These are phyloP conservation scores for Boulengeromyrus knoepffleri DNA, from an alignment of 2,113 vertebrate species.

Conservation along the genomic window DNA sequence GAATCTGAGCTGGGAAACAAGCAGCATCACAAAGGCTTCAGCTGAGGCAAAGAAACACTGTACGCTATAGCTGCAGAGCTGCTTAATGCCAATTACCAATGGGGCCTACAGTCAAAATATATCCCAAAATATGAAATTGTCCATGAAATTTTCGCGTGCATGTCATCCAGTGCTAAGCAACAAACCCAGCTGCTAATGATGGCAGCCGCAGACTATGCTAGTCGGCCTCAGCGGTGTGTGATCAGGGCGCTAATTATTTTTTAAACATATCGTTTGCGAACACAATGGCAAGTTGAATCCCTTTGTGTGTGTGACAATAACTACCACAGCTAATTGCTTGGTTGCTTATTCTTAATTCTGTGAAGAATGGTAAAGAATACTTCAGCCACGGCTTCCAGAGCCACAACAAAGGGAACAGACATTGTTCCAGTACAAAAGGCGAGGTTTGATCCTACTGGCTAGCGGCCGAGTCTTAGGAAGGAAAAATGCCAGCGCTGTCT, in stretches of 20 bases:
- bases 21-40: neutral
- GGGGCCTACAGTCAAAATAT: conserved; percentile 33
- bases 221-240: conserved; percentile 11
- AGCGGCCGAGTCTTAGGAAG: neutral
- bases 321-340: neutral
- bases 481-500: neutral
- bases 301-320: neutral
- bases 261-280: conserved; percentile 18
- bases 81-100: conserved; percentile 26
- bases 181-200: neutral
- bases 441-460: neutral
- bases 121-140: neutral
- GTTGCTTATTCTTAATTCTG: neutral
- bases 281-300: neutral
- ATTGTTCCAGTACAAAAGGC: neutral
- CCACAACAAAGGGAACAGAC: neutral
- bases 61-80: neutral
- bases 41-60: neutral
- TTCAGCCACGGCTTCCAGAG: neutral
- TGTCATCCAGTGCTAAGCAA: conserved; percentile 14
- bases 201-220: neutral
- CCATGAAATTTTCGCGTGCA: neutral
- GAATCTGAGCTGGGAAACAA: neutral
- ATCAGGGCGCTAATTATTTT: conserved; percentile 12
- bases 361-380: neutral